Evolutionary conservation across 2,888 invertebrate species (phyloP), one percentile per base, ranked within the genome.

Genomic region (Petrolisthes cinctipes): DNA sequence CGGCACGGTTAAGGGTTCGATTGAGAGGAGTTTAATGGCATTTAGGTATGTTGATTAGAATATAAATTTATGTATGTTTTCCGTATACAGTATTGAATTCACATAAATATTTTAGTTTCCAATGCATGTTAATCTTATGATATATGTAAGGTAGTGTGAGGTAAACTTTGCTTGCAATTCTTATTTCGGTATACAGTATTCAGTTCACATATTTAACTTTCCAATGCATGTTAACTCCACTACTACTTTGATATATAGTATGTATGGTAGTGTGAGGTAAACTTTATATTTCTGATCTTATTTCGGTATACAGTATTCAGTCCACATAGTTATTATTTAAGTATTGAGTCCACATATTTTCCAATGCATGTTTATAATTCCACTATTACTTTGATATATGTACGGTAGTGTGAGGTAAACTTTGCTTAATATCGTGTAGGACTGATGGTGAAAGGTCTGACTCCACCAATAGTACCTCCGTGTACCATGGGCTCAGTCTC

Each of bases 401-500:
- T 4, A 88, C 80, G 4, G 75, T 57, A 23, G 83, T 88, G 66
- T 83, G 23, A 5, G 87, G 81, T 23, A 83, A 75, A 73, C 66
- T 75, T 37, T 82, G 82, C 81, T 89, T 90, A 20, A 90, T 79
- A 37, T 80, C 56, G 6, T 90, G 87, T 4, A 90, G 85, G 56
- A 57, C 76, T 5, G 87, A 61, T 5, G 89, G 85, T 1, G 90
- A 90, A 3, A 90, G 78, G 17, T 76, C 37, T 11, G 85, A 86
- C 51, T 86, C 85, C 54, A 89, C 89, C 61, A 90, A 61, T 23
- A 86, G 78, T 17, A 90, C 82, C 76, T 85, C 85, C 20, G 86
- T 86, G 57, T 89, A 89, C 82, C 78, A 89, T 51, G 53, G 76
- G 57, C 61, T 85, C 17, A 90, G 79, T 54, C 54, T 85, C 4